A percentile compares a stretch with the other conserved stretches of the same genome.
Evolutionary conservation across 2,888 invertebrate species (phyloP).

Genomic region (Cybosia mesomella): DNA sequence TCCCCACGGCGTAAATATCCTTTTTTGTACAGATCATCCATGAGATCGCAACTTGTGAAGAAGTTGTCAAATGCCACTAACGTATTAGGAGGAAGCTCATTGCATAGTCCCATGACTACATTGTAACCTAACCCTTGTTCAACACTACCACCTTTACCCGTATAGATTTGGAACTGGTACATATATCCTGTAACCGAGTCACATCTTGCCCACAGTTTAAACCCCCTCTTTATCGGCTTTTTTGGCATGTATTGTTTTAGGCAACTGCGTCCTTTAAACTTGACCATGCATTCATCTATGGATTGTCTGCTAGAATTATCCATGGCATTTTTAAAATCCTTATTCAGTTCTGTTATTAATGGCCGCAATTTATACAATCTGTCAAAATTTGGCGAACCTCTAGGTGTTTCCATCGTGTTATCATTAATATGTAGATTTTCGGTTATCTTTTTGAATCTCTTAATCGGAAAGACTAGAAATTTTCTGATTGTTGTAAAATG

Average conservation of each 20-base stretch:
- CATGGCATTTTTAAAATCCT: slow-evolving; percentile 35
- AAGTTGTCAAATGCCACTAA: slow-evolving; percentile 58
- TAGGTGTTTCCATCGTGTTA: slow-evolving; percentile 38
- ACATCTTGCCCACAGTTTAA: slow-evolving; percentile 27
- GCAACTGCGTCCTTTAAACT: slow-evolving; percentile 30
- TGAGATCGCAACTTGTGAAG: slow-evolving; percentile 47
- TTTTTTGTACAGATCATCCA: slow-evolving; percentile 32
- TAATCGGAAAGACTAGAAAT: slow-evolving; percentile 34
- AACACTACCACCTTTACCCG: background rate
- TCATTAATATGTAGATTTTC: slow-evolving; percentile 49
- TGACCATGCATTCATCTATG: slow-evolving; percentile 26
- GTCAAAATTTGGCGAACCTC: slow-evolving; percentile 35
- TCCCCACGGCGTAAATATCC: slow-evolving; percentile 49
- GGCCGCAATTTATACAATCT: slow-evolving; percentile 47
- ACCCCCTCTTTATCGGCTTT: slow-evolving; percentile 34
- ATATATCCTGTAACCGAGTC: background rate
- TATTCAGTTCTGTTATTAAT: slow-evolving; percentile 38
- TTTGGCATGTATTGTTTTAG: slow-evolving; percentile 37
- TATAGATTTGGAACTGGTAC: slow-evolving; percentile 2
- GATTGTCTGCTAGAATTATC: slow-evolving; percentile 29
- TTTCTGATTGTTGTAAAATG: slow-evolving; percentile 48
- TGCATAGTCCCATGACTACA: slow-evolving; percentile 43
- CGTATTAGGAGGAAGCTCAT: slow-evolving; percentile 42
- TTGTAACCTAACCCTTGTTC: slow-evolving; percentile 40
- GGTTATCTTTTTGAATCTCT: slow-evolving; percentile 47